phyloP scores from a whole-genome alignment of 2,113 vertebrate species.

The Haemorhous mexicanus region DNA sequence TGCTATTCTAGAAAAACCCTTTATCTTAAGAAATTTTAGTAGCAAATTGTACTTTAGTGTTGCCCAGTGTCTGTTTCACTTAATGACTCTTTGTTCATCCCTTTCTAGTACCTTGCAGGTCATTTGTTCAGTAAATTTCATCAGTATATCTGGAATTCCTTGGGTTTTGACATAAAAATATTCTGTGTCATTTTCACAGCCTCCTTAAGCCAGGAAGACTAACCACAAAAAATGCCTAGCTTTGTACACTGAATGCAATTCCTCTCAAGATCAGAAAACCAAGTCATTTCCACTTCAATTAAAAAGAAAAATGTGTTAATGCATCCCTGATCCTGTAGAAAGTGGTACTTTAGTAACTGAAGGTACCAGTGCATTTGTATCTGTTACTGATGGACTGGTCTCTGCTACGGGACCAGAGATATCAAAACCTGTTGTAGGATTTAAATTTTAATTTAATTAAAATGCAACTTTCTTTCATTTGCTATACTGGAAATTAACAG shows the following conservation, averaged over 20 bases:
- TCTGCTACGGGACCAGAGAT: not conserved
- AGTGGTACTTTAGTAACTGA: not conserved
- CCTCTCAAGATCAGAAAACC: not conserved
- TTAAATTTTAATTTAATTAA: not conserved
- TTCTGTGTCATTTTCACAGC: not conserved
- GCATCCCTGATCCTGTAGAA: not conserved
- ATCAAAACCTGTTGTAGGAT: not conserved
- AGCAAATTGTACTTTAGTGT: not conserved
- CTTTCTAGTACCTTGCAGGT: not conserved
- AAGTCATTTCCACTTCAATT: not conserved
- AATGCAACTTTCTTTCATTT: not conserved
- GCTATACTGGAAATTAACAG: not conserved
- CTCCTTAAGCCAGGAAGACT: not conserved
- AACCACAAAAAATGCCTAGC: not conserved
- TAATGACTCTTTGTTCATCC: not conserved
- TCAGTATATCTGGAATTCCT: not conserved
- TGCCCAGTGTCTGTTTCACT: not conserved
- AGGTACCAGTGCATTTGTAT: not conserved
- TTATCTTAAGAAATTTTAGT: not conserved
- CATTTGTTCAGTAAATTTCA: not conserved
- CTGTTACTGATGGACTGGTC: not conserved
- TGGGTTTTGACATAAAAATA: not conserved
- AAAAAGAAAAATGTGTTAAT: not conserved
- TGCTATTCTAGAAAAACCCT: not conserved
- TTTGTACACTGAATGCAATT: not conserved